These are phyloP conservation scores for Sylvietta virens DNA, from an alignment of 2,113 vertebrate species.

Conservation along the genomic window DNA sequence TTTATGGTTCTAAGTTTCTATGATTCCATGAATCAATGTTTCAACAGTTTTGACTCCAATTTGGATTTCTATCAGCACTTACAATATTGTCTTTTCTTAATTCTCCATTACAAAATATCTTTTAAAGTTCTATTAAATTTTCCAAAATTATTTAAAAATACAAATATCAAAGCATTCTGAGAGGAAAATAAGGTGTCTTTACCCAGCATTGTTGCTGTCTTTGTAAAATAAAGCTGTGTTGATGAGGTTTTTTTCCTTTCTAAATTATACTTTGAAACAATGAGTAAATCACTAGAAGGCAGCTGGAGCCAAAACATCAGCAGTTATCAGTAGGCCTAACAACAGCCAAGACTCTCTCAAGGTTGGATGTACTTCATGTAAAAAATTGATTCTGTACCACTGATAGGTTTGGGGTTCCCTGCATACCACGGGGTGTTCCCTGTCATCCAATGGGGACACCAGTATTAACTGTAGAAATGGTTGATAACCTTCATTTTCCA, in stretches of 20 bases:
- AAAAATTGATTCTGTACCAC: neutral
- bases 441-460: neutral
- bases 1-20: neutral
- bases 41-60: neutral
- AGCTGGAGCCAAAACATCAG: neutral
- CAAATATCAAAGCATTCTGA: neutral
- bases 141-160: neutral
- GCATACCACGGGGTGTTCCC: too few species aligned
- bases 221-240: neutral
- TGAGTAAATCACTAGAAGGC: neutral
- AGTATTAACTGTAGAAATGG: neutral
- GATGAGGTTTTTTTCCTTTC: fast-evolving
- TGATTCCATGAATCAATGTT: neutral
- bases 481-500: neutral
- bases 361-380: neutral
- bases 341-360: neutral
- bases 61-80: neutral
- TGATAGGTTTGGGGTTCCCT: neutral
- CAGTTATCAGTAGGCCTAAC: neutral
- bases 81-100: neutral
- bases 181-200: neutral
- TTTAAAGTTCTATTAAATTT: neutral
- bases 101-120: neutral
- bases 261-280: neutral
- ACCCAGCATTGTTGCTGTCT: neutral